phyloP scores from a whole-genome alignment of 1,140 invertebrate species.

The Tachypleus tridentatus region DNA sequence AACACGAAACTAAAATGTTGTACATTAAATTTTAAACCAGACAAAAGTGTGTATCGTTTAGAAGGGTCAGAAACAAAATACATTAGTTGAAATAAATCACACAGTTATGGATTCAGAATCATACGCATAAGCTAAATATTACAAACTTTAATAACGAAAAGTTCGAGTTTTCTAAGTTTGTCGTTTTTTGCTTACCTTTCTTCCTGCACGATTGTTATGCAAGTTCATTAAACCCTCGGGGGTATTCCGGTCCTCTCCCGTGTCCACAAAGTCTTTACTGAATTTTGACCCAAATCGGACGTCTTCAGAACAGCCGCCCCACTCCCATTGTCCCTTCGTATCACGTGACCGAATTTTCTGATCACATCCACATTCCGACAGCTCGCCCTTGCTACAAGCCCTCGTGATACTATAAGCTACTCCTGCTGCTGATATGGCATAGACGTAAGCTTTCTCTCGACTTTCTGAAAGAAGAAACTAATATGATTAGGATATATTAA shows the following conservation, averaged over 20 bases:
- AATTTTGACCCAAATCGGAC: slow-evolving; percentile 25
- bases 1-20: too few relatives aligned
- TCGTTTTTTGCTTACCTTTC: slow-evolving; percentile 29
- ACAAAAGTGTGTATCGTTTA: too few relatives aligned
- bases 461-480: slow-evolving; percentile 47
- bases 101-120: too few relatives aligned
- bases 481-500: too few relatives aligned
- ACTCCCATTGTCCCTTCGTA: slow-evolving; percentile 25
- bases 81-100: too few relatives aligned
- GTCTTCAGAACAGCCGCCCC: slow-evolving; percentile 30
- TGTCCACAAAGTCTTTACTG: slow-evolving; percentile 68
- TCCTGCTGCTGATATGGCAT: slow-evolving; percentile 78
- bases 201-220: slow-evolving; percentile 41
- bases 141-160: too few relatives aligned
- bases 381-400: slow-evolving; percentile 76
- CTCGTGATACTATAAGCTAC: slow-evolving; percentile 79
- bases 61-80: too few relatives aligned
- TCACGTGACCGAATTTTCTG: slow-evolving; percentile 21
- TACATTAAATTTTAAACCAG: too few relatives aligned
- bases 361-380: slow-evolving; percentile 77
- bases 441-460: slow-evolving; percentile 79
- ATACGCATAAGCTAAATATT: too few relatives aligned
- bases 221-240: slow-evolving; percentile 37
- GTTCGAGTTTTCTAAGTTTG: too few relatives aligned
- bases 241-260: slow-evolving; percentile 35